These are phyloP conservation scores for Heterodera schachtii DNA, from an alignment of 1,140 invertebrate species.

Conservation along the genomic window DNA sequence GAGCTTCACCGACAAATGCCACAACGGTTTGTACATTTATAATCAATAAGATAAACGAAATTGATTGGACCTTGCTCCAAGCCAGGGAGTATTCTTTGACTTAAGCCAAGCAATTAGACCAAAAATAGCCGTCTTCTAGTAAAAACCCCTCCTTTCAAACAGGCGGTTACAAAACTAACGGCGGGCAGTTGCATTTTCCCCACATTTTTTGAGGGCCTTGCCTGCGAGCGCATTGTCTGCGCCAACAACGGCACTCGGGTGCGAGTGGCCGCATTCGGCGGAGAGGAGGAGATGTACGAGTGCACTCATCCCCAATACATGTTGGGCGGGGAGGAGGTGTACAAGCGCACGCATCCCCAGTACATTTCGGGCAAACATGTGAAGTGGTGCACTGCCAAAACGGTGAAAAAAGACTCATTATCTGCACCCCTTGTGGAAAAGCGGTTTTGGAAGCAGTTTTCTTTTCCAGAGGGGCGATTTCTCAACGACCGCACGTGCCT, in stretches of 20 bases:
- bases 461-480: constrained; percentile 26
- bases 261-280: constrained; percentile 26
- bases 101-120: too few species aligned
- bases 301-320: constrained; percentile 54
- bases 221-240: constrained; percentile 49
- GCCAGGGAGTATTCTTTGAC: too few species aligned
- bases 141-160: too few species aligned
- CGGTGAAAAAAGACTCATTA: too few species aligned
- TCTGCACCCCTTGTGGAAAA: too few species aligned
- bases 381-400: constrained; percentile 52
- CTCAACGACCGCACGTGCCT: constrained; percentile 45
- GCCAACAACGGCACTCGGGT: constrained; percentile 45
- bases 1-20: constrained; percentile 51
- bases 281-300: constrained; percentile 41
- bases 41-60: too few species aligned
- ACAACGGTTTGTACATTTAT: constrained; percentile 32
- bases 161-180: constrained; percentile 30
- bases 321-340: constrained; percentile 36
- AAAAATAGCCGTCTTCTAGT: too few species aligned
- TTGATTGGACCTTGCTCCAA: too few species aligned
- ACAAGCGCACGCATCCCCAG: constrained; percentile 52
- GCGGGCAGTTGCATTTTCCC: constrained; percentile 52
- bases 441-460: too few species aligned
- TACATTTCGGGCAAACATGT: constrained; percentile 55
- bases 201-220: constrained; percentile 44